A percentile compares a stretch with the other conserved stretches of the same genome.
Evolutionary conservation across 2,113 vertebrate species (phyloP).

Genomic region (Bambusicola thoracicus): DNA sequence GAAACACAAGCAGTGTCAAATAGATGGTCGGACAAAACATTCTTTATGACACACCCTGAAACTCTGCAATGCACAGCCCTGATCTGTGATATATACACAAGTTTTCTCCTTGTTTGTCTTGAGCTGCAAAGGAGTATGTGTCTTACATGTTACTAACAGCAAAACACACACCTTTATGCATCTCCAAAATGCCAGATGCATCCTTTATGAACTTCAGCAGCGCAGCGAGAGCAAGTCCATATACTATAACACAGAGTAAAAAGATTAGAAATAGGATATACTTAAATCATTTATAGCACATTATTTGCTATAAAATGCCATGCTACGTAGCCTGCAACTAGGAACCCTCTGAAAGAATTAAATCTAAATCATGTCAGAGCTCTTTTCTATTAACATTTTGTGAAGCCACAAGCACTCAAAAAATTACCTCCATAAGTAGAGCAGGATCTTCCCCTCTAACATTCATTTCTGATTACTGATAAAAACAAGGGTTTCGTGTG

Average conservation of each 20-base stretch:
- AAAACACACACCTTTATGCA: neutral
- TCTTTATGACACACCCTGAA: neutral
- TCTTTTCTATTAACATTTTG: neutral
- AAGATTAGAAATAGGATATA: neutral
- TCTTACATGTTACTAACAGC: neutral
- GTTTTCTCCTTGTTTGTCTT: neutral
- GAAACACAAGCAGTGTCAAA: neutral
- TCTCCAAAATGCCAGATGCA: neutral
- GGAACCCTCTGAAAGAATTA: neutral
- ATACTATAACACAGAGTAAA: neutral
- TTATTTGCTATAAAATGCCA: neutral
- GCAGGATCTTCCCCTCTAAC: neutral
- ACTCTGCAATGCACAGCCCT: neutral
- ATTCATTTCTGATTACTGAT: neutral
- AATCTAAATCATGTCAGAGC: neutral
- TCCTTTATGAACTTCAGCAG: neutral
- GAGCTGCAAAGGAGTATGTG: neutral
- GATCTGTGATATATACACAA: neutral
- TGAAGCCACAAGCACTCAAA: neutral
- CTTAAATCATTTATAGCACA: neutral
- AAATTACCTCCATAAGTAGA: neutral
- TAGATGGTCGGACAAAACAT: neutral
- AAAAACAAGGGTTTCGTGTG: neutral
- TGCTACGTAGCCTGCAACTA: neutral
- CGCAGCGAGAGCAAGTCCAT: neutral